These are phyloP conservation scores for Ganaspis sp. DNA, from an alignment of 1,140 invertebrate species.

Conservation along the genomic window DNA sequence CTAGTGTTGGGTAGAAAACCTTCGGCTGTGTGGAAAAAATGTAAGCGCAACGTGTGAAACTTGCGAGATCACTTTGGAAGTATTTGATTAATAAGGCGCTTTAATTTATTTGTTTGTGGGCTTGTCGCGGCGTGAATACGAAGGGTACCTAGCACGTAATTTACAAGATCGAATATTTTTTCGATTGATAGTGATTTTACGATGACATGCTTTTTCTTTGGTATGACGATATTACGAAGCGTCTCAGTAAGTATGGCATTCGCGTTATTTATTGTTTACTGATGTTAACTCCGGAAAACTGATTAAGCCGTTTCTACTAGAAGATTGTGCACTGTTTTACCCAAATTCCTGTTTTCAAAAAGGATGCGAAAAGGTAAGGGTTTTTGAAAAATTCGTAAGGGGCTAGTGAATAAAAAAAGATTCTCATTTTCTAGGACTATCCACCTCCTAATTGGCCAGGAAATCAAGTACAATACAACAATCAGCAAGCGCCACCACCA, in stretches of 20 bases:
- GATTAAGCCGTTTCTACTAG: constrained; percentile 20
- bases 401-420: constrained; percentile 40
- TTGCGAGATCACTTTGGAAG: background rate
- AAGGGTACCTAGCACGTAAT: background rate
- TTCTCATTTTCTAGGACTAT: constrained; percentile 70
- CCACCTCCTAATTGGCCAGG: constrained; percentile 71
- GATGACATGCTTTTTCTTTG: background rate
- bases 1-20: background rate
- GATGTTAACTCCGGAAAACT: constrained; percentile 8
- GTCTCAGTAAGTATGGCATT: constrained; percentile 59
- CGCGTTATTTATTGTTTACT: constrained; percentile 55
- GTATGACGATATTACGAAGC: constrained; percentile 23
- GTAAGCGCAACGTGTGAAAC: background rate
- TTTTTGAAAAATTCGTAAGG: constrained; percentile 46
- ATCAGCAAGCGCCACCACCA: constrained; percentile 67
- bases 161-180: constrained; percentile 7
- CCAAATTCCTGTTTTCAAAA: constrained; percentile 59
- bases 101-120: background rate
- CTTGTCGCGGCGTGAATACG: background rate
- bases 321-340: constrained; percentile 53
- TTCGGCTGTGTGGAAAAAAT: background rate
- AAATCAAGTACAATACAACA: constrained; percentile 69
- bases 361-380: constrained; percentile 63
- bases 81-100: background rate
- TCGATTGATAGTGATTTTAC: constrained; percentile 21